A percentile compares a stretch with the other conserved stretches of the same genome.
phyloP scores from a whole-genome alignment of 2,888 invertebrate species.

The Maniola hyperantus region DNA sequence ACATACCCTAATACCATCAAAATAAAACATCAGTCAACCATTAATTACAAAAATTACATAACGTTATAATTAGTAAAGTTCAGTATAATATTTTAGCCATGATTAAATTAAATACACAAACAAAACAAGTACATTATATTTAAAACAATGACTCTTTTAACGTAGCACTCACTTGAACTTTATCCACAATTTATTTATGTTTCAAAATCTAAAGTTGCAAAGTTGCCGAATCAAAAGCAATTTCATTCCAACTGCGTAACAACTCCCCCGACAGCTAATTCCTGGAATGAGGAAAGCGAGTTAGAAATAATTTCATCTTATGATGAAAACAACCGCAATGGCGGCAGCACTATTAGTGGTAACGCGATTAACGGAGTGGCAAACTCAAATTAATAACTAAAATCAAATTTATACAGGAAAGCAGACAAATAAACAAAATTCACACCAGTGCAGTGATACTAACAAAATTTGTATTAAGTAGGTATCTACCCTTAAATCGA shows the following conservation, averaged over 20 bases:
- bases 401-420: constrained; percentile 25
- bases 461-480: background rate
- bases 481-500: background rate
- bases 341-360: constrained; percentile 41
- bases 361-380: constrained; percentile 44
- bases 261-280: constrained; percentile 38
- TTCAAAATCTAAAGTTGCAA: constrained; percentile 9
- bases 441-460: background rate
- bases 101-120: background rate
- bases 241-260: constrained; percentile 35
- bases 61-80: background rate
- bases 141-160: background rate
- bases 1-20: no score
- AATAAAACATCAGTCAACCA: background rate
- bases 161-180: constrained; percentile 12
- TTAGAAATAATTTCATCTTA: constrained; percentile 43
- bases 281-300: constrained; percentile 36
- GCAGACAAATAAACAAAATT: background rate
- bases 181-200: constrained; percentile 19
- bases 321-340: constrained; percentile 44
- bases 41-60: no score
- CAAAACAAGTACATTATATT: background rate
- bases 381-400: constrained; percentile 35
- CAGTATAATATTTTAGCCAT: background rate
- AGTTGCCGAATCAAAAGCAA: constrained; percentile 37